These are phyloP conservation scores for Iselma pallidipennis DNA, from an alignment of 2,888 invertebrate species.

Conservation along the genomic window DNA sequence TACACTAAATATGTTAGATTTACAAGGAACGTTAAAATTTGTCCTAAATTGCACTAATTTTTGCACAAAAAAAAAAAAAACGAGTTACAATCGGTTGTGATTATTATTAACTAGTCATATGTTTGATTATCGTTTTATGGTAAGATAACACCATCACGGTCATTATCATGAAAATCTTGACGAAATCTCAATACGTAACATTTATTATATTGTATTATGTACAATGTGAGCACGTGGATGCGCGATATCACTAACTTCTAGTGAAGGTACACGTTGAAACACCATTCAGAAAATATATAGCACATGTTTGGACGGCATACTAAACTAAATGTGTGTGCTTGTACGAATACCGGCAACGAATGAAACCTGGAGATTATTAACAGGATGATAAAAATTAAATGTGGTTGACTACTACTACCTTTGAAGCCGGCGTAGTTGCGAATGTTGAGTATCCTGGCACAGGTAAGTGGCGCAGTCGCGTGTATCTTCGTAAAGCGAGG, in stretches of 20 bases:
- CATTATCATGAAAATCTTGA: not conserved
- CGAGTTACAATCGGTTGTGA: not conserved
- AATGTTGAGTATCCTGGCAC: conserved; percentile 41
- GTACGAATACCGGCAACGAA: not conserved
- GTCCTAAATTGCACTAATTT: not conserved
- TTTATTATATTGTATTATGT: too few species aligned
- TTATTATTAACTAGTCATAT: not conserved
- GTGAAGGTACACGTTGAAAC: too few species aligned
- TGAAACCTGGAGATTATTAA: conserved; percentile 9
- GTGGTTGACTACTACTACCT: conserved; percentile 37
- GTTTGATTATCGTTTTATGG: not conserved
- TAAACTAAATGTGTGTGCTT: too few species aligned
- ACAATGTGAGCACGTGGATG: too few species aligned
- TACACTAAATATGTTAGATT: not conserved
- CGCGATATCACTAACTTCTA: too few species aligned
- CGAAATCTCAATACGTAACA: too few species aligned
- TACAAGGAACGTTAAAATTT: not conserved
- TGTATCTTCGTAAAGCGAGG: conserved; percentile 45
- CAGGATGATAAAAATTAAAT: conserved; percentile 19
- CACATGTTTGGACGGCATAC: too few species aligned
- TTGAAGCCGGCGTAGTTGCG: conserved; percentile 34
- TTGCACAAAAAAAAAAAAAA: conserved; percentile 1
- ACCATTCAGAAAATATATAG: too few species aligned
- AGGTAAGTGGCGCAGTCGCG: conserved; percentile 50
- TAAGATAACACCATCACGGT: conserved; percentile 11